A percentile compares a stretch with the other conserved stretches of the same genome.
Evolutionary conservation across 2,888 invertebrate genomes (phyloP).

Genomic region (Pyrgus malvae): DNA sequence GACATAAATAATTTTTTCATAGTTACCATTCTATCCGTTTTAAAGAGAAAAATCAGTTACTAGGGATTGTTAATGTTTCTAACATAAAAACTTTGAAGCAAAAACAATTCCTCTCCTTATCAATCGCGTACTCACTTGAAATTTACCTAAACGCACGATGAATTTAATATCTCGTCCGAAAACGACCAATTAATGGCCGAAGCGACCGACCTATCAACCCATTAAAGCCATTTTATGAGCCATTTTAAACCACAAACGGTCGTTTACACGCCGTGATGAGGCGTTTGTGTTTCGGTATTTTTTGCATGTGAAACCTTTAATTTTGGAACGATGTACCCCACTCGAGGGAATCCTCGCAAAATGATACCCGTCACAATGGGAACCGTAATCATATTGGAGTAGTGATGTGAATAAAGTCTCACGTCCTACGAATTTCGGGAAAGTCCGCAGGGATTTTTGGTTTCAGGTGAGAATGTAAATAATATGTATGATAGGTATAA

Average conservation of each 20-base stretch:
- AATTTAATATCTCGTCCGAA: slow-evolving; percentile 60
- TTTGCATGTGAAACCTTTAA: slow-evolving; percentile 22
- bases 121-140: slow-evolving; percentile 27
- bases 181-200: slow-evolving; percentile 60
- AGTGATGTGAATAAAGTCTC: slow-evolving; percentile 25
- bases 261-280: slow-evolving; percentile 57
- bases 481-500: not conserved
- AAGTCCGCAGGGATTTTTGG: not conserved
- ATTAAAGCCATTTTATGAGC: slow-evolving; percentile 70
- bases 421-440: slow-evolving; percentile 10
- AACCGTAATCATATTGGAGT: slow-evolving; percentile 23
- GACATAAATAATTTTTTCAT: too few species aligned
- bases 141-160: slow-evolving; percentile 45
- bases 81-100: slow-evolving; percentile 19
- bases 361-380: slow-evolving; percentile 15
- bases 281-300: slow-evolving; percentile 35
- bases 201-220: slow-evolving; percentile 58
- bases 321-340: slow-evolving; percentile 12
- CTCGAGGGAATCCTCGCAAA: slow-evolving; percentile 13
- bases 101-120: slow-evolving; percentile 21
- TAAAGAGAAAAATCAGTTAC: too few species aligned
- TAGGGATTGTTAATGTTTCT: slow-evolving; percentile 8
- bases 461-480: not conserved
- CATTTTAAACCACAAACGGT: slow-evolving; percentile 64
- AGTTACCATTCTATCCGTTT: too few species aligned